These are phyloP conservation scores for Cryptocephalus moraei DNA, from an alignment of 2,888 invertebrate species.

Conservation along the genomic window DNA sequence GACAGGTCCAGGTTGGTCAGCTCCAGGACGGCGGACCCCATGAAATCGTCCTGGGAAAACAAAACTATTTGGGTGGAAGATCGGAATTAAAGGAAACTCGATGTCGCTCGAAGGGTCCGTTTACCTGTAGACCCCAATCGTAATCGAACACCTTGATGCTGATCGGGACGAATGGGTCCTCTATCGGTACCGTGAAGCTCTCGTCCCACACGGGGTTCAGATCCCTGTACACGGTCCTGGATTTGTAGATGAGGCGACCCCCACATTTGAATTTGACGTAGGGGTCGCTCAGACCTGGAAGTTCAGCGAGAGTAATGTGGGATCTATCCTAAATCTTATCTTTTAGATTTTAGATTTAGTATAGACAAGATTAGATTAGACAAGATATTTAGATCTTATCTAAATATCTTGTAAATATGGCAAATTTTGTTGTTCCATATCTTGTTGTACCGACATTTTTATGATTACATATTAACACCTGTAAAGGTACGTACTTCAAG, in stretches of 20 bases:
- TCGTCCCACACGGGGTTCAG: conserved; percentile 99
- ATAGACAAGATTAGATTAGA: too few relatives aligned
- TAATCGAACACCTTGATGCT: conserved; percentile 93
- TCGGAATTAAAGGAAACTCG: too few relatives aligned
- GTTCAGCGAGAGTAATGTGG: too few relatives aligned
- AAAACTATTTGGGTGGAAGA: too few relatives aligned
- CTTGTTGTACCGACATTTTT: too few relatives aligned
- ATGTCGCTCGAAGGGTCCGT: not conserved
- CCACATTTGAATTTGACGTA: conserved; percentile 93
- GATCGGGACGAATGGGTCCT: conserved; percentile 80
- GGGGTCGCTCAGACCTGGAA: conserved; percentile 90
- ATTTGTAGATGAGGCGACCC: conserved; percentile 83
- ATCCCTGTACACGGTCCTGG: conserved; percentile 86
- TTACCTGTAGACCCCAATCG: conserved; percentile 76
- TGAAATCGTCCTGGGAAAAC: conserved; percentile 75
- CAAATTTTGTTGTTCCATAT: too few relatives aligned
- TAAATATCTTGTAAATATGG: too few relatives aligned
- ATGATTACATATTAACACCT: too few relatives aligned
- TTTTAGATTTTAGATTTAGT: too few relatives aligned
- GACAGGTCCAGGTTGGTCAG: conserved; percentile 74
- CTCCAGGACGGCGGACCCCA: conserved; percentile 85
- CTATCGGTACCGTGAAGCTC: conserved; percentile 82
- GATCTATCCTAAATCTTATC: too few relatives aligned
- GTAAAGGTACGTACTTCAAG: too few relatives aligned
- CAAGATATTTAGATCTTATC: too few relatives aligned